Base-by-base conservation (phyloP, 2,113 vertebrate genomes). In the Siniperca chuatsi region DNA sequence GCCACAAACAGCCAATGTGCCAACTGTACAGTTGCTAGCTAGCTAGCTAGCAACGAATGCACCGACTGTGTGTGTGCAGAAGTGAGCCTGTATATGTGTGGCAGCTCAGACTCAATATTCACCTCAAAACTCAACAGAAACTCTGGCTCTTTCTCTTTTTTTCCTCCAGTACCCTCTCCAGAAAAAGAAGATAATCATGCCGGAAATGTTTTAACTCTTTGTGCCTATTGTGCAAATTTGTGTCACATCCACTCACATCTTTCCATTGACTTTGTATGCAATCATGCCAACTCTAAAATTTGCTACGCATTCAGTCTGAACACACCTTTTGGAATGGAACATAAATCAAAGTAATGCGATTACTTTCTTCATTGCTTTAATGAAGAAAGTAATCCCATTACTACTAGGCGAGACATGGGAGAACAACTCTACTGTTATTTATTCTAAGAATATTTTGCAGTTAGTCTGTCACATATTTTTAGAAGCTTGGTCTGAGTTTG, bases 401-500 rank as follows among this genome's bases (percentile, higher is more conserved):
- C 29, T 29, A 23, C 61, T 10, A 9, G 33, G 67, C 25, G 44
- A 23, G 20, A 46, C n/a, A n/a, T 65, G 16, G 3, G 37, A 70
- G 20, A 55, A n/a, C 16, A 64, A 44, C 29, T 40, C 20, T 48
- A 6, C 16, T 64, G 70, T 75, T 40, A 25, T 72, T 37, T 37
- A 37, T 4, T 66, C 5, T 13, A n/a, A 23, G 42, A 37, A 18
- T 40, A 54, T 20, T 88, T 20, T 33, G 18, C 29, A n/a, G 20
- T 52, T 25, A 33, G 23, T 64, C 10, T 29, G 13, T 62, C 33
- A 46, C 35, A 58, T 69, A 25, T 71, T 74, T 79, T 58, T 35
- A 33, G 16, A 61, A 44, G 21, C 48, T 55, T 42, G 48, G 57
- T 69, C 35, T 80, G n/a, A 68, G 13, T 87, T 75, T 52, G 65